These are phyloP conservation scores for Desmodus rotundus DNA, from an alignment of 2,113 vertebrate genomes.

Conservation along the genomic window DNA sequence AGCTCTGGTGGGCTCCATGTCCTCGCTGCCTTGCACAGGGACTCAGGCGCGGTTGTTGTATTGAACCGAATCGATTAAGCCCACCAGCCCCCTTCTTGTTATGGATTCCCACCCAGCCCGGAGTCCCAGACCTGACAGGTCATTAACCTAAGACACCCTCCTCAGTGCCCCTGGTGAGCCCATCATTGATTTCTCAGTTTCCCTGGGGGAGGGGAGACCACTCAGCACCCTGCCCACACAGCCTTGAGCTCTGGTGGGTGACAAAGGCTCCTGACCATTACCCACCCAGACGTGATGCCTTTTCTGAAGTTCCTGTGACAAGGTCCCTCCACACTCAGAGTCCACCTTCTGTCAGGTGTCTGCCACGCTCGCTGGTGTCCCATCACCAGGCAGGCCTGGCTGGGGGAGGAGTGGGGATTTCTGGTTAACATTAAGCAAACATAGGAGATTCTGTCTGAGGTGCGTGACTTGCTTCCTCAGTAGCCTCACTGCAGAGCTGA, in stretches of 20 bases:
- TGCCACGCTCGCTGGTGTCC: neutral
- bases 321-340: neutral
- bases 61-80: neutral
- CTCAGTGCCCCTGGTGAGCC: neutral
- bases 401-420: neutral
- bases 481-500: neutral
- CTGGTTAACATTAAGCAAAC: conserved; percentile 14
- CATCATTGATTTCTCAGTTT: neutral
- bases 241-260: neutral
- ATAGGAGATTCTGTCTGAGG: neutral
- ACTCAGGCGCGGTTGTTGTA: neutral
- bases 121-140: neutral
- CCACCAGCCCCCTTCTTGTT: neutral
- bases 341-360: conserved; percentile 44
- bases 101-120: neutral
- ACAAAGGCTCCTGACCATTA: neutral
- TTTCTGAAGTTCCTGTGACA: conserved; percentile 35
- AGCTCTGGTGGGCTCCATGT: neutral
- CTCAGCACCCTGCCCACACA: neutral
- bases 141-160: neutral
- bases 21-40: neutral
- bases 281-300: neutral
- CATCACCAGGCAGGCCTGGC: neutral
- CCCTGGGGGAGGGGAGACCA: neutral
- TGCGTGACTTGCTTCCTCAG: neutral